Evolutionary conservation across 2,113 vertebrate genomes (phyloP).

Genomic region (Eulacestoma nigropectus): DNA sequence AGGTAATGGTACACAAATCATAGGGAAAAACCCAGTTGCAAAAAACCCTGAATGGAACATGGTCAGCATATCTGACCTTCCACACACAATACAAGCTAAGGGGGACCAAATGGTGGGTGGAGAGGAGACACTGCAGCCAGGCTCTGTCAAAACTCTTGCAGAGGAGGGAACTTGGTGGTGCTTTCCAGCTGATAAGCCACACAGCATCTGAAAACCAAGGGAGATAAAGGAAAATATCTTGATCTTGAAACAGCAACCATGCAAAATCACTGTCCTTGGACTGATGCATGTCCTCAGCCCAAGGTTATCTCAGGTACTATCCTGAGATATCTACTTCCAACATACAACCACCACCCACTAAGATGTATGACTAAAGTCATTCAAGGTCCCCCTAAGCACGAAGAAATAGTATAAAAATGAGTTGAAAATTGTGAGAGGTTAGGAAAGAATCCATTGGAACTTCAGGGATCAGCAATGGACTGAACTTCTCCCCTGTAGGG

Average conservation of each 20-base stretch:
- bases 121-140: background rate
- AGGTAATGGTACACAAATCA: background rate
- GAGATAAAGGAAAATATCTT: background rate
- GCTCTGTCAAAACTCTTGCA: background rate
- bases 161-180: background rate
- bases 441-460: background rate
- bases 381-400: background rate
- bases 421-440: background rate
- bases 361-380: background rate
- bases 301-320: background rate
- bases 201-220: background rate
- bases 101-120: background rate
- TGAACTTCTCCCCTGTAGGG: background rate
- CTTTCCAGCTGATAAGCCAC: background rate
- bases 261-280: background rate
- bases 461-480: background rate
- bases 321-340: background rate
- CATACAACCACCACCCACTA: background rate
- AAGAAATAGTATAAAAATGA: background rate
- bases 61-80: background rate
- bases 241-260: background rate
- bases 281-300: background rate
- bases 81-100: background rate
- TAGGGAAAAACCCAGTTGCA: rapidly evolving
- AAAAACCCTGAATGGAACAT: background rate